Percentiles rank a stretch among this genome's conserved stretches.
Conservation (phyloP, 2,888 invertebrate genomes). For the Pristionchus mayeri region DNA sequence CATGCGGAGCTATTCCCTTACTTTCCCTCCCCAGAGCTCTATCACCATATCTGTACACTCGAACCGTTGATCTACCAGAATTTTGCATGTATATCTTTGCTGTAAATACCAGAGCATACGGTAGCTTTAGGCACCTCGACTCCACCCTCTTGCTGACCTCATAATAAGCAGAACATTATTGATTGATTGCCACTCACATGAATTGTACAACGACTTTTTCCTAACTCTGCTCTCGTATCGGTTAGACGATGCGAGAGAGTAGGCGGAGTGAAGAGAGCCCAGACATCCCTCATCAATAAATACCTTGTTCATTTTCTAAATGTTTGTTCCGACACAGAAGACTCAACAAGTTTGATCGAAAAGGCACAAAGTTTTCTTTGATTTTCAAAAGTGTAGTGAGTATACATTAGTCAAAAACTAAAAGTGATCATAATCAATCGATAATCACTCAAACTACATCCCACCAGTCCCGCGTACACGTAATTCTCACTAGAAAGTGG, state of each 20-base stretch:
- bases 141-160: constrained; percentile 27
- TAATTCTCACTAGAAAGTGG: constrained; percentile 17
- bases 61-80: constrained; percentile 23
- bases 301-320: no score
- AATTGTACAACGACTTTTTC: constrained; percentile 10
- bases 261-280: background rate
- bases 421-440: background rate
- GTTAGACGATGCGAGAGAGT: background rate
- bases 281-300: constrained; percentile 15
- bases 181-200: constrained; percentile 30
- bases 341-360: no score
- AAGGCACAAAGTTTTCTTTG: no score
- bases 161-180: constrained; percentile 1
- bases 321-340: no score
- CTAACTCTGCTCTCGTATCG: no score
- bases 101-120: background rate
- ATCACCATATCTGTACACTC: constrained; percentile 33
- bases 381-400: no score
- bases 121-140: constrained; percentile 15
- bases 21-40: no score
- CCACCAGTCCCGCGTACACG: background rate
- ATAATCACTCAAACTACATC: background rate
- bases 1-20: no score
- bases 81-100: background rate
- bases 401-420: no score